Percentiles rank a stretch among this genome's conserved stretches.
Evolutionary conservation across 2,797 vertebrate genomes (phyloP).

Genomic region (Salarias fasciatus): DNA sequence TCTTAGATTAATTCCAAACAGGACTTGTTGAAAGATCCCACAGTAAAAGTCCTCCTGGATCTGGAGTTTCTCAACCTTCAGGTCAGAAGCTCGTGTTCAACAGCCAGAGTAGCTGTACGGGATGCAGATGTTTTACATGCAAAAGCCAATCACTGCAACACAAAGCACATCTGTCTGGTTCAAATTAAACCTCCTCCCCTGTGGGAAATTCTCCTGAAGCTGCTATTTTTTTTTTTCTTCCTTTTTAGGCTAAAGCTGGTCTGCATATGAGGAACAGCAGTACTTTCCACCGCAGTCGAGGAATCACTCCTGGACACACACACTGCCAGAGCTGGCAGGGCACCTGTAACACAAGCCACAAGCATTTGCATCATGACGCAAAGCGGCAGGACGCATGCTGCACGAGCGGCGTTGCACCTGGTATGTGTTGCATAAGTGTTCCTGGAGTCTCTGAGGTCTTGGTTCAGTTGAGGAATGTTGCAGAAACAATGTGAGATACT

Average conservation of each 20-base stretch:
- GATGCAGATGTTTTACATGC: constrained; percentile 2
- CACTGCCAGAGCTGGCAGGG: constrained; percentile 4
- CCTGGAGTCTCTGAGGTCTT: constrained; percentile 5
- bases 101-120: constrained; percentile 1
- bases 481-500: background rate
- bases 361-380: constrained; percentile 50
- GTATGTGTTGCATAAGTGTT: background rate
- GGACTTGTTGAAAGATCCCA: too few relatives aligned
- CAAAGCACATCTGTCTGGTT: constrained; percentile 17
- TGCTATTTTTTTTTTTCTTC: background rate
- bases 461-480: background rate
- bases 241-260: constrained; percentile 13
- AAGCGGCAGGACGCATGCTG: constrained; percentile 14
- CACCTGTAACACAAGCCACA: constrained; percentile 37
- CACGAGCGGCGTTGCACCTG: constrained; percentile 45
- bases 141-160: constrained; percentile 16
- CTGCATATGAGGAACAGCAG: constrained; percentile 14
- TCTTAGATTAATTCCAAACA: too few relatives aligned
- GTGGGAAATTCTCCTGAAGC: constrained; percentile 16
- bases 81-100: background rate
- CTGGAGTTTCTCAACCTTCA: constrained; percentile 5
- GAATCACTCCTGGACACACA: constrained; percentile 31
- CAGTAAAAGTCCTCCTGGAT: constrained; percentile 6
- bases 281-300: constrained; percentile 29
- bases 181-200: constrained; percentile 11